Evolutionary conservation across 1,140 invertebrate genomes (phyloP).

Genomic region (Aradophagus sp.): DNA sequence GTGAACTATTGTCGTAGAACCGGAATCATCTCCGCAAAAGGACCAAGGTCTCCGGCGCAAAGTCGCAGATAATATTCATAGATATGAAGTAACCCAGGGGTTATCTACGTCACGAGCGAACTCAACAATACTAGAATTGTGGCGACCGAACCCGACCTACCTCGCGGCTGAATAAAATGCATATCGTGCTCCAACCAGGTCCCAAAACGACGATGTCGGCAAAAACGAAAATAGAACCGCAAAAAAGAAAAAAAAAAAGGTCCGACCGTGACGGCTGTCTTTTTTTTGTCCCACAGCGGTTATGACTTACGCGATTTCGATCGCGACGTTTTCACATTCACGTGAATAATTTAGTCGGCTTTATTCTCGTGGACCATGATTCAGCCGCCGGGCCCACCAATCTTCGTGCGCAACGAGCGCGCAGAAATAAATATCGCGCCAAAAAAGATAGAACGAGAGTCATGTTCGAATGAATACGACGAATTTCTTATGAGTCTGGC

Average conservation of each 20-base stretch:
- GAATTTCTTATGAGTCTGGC: conserved; percentile 39
- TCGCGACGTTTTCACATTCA: conserved; percentile 22
- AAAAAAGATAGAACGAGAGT: conserved; percentile 32
- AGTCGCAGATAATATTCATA: conserved; percentile 63
- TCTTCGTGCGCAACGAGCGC: conserved; percentile 26
- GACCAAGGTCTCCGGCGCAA: conserved; percentile 59
- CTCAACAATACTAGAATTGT: conserved; percentile 59
- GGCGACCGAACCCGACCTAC: conserved; percentile 46
- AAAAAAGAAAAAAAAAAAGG: conserved; percentile 9
- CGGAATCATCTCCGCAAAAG: conserved; percentile 48
- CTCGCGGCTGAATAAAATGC: conserved; percentile 44
- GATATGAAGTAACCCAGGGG: conserved; percentile 59
- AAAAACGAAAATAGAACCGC: too few relatives aligned
- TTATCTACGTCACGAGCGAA: conserved; percentile 62
- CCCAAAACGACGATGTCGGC: conserved; percentile 7
- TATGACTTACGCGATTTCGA: conserved; percentile 24
- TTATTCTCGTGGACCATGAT: conserved; percentile 8
- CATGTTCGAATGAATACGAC: conserved; percentile 38
- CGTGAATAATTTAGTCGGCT: conserved; percentile 14
- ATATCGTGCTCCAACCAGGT: conserved; percentile 4
- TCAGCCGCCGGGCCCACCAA: conserved; percentile 22
- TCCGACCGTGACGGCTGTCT: background rate
- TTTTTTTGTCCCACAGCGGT: conserved; percentile 21
- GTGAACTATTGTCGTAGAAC: conserved; percentile 57
- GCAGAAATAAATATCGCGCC: conserved; percentile 33